Evolutionary conservation across 1,140 invertebrate genomes (phyloP).

Genomic region (Rhyacophila brunnea): DNA sequence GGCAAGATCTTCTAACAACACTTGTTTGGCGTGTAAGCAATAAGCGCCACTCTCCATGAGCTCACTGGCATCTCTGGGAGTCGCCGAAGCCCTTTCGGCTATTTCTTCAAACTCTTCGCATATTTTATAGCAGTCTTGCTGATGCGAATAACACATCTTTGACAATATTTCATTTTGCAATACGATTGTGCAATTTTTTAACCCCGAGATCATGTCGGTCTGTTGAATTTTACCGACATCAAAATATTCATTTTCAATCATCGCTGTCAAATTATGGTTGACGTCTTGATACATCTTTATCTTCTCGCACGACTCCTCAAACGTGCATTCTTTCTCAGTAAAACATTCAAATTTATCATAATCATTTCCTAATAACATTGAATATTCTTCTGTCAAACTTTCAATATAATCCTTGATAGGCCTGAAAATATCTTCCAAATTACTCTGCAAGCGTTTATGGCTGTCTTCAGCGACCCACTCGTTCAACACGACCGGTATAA

Average conservation of each 20-base stretch:
- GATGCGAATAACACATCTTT: constrained; percentile 52
- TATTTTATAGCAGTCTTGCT: constrained; percentile 60
- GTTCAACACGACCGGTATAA: constrained; percentile 47
- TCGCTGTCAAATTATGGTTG: constrained; percentile 58
- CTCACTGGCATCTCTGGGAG: constrained; percentile 68
- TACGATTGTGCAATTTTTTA: constrained; percentile 47
- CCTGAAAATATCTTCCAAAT: constrained; percentile 43
- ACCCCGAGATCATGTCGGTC: constrained; percentile 46
- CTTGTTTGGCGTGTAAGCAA: constrained; percentile 62
- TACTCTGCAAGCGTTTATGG: constrained; percentile 43
- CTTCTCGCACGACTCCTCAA: constrained; percentile 58
- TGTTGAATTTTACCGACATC: constrained; percentile 54
- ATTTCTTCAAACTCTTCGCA: constrained; percentile 64
- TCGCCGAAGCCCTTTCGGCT: constrained; percentile 56
- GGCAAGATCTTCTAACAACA: constrained; percentile 59
- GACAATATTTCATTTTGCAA: constrained; percentile 52
- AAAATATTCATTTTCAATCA: constrained; percentile 65
- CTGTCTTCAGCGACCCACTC: constrained; percentile 47
- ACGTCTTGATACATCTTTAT: constrained; percentile 61
- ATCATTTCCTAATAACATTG: constrained; percentile 40
- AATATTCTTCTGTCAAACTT: constrained; percentile 41
- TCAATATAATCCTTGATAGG: constrained; percentile 46
- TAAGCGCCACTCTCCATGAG: constrained; percentile 68
- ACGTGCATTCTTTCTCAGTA: constrained; percentile 38
- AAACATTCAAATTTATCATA: constrained; percentile 47